These are phyloP conservation scores for Microtus montanus DNA, from an alignment of 2,113 vertebrate species.

Conservation along the genomic window DNA sequence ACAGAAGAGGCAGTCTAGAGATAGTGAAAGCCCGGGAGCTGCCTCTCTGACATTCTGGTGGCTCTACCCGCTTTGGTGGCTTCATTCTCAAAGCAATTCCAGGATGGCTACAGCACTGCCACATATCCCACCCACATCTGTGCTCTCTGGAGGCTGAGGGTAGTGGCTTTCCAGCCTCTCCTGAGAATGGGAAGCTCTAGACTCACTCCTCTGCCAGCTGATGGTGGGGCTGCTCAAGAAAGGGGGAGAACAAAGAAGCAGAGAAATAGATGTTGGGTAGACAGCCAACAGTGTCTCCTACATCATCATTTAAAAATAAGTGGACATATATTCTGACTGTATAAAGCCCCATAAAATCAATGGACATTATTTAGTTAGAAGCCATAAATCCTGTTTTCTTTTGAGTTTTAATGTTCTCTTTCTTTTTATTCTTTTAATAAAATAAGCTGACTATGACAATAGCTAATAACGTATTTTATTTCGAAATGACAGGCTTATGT, in stretches of 20 bases:
- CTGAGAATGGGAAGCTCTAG: not conserved
- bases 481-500: slow-evolving; percentile 67
- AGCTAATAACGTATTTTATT: slow-evolving; percentile 70
- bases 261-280: not conserved
- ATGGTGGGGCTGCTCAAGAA: not conserved
- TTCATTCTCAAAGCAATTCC: not conserved
- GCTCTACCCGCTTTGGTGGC: not conserved
- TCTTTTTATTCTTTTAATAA: slow-evolving; percentile 68
- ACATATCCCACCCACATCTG: not conserved
- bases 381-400: slow-evolving; percentile 78
- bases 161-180: not conserved
- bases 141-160: not conserved
- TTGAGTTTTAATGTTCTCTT: slow-evolving; percentile 42
- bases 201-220: not conserved
- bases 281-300: not conserved
- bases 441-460: slow-evolving; percentile 49
- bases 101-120: not conserved
- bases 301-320: slow-evolving; percentile 9
- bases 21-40: not conserved
- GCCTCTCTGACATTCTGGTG: not conserved
- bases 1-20: not conserved
- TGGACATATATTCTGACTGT: slow-evolving; percentile 68
- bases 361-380: slow-evolving; percentile 61
- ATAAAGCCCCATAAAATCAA: not conserved
- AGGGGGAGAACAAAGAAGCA: not conserved